A percentile compares a stretch with the other conserved stretches of the same genome.
Evolutionary conservation across 2,113 vertebrate genomes (phyloP).

Genomic region (Penelope pileata): DNA sequence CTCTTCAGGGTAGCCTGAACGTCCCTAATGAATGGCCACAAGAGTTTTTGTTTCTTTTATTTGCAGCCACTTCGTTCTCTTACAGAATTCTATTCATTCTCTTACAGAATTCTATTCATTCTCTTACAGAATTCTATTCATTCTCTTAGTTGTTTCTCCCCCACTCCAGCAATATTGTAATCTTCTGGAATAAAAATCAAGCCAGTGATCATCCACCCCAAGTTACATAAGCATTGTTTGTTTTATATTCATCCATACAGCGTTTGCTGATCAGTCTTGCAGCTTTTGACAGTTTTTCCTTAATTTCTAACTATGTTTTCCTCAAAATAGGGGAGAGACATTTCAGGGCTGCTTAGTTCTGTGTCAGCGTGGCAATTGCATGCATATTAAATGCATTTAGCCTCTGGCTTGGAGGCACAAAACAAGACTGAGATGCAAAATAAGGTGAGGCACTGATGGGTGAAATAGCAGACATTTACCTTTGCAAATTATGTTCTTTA

Average conservation of each 20-base stretch:
- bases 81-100: no score
- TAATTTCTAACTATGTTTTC: neutral
- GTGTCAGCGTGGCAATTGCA: neutral
- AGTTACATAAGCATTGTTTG: neutral
- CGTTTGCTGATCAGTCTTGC: neutral
- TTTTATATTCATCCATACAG: neutral
- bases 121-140: no score
- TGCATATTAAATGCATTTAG: neutral
- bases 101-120: no score
- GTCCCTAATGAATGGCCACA: neutral
- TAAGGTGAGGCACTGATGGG: neutral
- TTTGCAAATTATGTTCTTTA: neutral
- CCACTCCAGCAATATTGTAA: neutral
- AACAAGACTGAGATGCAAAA: conserved; percentile 9
- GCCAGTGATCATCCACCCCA: neutral
- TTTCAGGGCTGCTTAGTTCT: neutral
- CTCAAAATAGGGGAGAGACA: neutral
- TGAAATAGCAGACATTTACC: neutral
- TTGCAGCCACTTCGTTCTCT: neutral
- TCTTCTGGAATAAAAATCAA: neutral
- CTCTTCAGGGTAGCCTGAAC: neutral
- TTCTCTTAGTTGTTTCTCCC: neutral
- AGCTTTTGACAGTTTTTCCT: neutral
- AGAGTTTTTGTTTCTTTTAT: neutral
- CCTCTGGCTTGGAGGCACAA: neutral